phyloP scores from a whole-genome alignment of 2,797 vertebrate genomes.

The Sciurus vulgaris region DNA sequence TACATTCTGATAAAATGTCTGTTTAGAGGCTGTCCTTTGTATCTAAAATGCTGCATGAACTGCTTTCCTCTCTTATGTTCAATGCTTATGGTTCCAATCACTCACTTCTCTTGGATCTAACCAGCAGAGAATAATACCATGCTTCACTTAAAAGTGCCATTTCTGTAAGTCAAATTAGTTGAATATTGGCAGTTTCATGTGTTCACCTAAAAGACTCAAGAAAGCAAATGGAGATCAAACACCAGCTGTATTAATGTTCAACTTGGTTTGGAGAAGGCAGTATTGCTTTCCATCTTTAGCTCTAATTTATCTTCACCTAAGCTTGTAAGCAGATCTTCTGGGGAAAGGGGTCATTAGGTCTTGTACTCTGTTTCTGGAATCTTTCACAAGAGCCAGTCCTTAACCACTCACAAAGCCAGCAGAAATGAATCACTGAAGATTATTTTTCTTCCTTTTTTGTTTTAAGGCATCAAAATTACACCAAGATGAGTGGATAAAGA shows the following conservation, averaged over 20 bases:
- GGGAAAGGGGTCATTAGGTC: not conserved
- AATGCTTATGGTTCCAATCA: not conserved
- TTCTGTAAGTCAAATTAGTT: slow-evolving; percentile 16
- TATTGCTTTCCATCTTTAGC: not conserved
- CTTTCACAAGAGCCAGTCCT: not conserved
- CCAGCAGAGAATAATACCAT: slow-evolving; percentile 34
- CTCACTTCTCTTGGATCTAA: slow-evolving; percentile 5
- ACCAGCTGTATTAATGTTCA: not conserved
- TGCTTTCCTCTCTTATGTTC: not conserved
- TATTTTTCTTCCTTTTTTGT: not conserved
- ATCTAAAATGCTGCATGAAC: not conserved
- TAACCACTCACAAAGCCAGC: not conserved
- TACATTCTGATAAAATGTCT: slow-evolving; percentile 24
- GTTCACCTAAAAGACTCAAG: not conserved
- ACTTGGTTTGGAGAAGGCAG: not conserved
- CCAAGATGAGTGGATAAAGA: too few species aligned
- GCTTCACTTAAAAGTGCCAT: not conserved
- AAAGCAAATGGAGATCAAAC: not conserved
- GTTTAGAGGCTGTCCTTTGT: slow-evolving; percentile 1
- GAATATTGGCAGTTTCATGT: not conserved
- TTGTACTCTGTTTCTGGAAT: not conserved
- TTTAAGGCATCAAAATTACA: not conserved
- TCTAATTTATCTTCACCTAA: not conserved
- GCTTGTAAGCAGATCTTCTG: not conserved
- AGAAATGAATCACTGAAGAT: not conserved